phyloP scores from a whole-genome alignment of 2,797 vertebrate genomes.

The Stomatorhinus walkeri region DNA sequence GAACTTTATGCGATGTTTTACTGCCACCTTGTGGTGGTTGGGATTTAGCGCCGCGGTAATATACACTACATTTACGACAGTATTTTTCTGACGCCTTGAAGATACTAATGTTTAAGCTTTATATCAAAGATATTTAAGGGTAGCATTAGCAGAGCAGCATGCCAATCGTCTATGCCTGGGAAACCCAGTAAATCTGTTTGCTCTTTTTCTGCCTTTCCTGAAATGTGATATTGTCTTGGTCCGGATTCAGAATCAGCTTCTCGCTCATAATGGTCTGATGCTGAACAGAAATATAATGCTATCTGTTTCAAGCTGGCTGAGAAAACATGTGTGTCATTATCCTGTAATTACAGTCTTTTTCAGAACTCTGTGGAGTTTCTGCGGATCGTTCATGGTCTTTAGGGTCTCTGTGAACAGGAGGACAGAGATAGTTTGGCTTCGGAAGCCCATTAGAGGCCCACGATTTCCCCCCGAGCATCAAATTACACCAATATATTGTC shows the following conservation, averaged over 20 bases:
- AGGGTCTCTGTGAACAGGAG: background rate
- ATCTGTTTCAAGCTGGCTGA: constrained; percentile 1
- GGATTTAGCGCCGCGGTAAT: background rate
- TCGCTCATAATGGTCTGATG: background rate
- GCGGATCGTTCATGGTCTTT: background rate
- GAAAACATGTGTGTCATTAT: background rate
- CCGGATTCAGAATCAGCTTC: background rate
- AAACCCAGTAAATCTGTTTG: background rate
- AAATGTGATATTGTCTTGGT: background rate
- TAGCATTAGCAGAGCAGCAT: background rate
- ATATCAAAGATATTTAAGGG: background rate
- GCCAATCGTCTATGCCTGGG: background rate
- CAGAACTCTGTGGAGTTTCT: background rate
- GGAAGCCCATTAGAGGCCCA: constrained; percentile 38
- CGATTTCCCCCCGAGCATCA: constrained; percentile 40
- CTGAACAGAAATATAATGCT: background rate
- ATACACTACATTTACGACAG: background rate
- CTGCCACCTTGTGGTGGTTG: constrained; percentile 54
- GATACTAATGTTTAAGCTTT: background rate
- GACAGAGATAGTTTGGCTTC: constrained; percentile 25
- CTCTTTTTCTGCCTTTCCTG: background rate
- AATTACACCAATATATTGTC: constrained; percentile 65
- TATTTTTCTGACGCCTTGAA: background rate
- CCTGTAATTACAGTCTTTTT: constrained; percentile 5
- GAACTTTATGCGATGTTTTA: constrained; percentile 19